These are phyloP conservation scores for Nicator chloris DNA, from an alignment of 2,113 vertebrate genomes.

Conservation along the genomic window DNA sequence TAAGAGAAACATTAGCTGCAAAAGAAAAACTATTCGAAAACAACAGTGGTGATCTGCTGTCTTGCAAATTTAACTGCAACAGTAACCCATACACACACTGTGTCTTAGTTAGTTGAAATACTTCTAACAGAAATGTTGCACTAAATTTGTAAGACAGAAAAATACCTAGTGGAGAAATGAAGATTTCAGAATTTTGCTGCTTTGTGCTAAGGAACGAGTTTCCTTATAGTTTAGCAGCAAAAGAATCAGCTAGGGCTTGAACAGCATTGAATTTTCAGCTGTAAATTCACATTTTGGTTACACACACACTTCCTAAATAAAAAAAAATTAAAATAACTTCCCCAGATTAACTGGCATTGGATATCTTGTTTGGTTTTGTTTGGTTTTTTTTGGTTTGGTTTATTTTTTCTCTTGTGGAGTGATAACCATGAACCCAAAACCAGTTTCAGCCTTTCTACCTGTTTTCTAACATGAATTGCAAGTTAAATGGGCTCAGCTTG, in stretches of 20 bases:
- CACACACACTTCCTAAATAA: neutral
- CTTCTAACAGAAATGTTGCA: neutral
- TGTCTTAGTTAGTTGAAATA: neutral
- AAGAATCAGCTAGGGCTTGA: neutral
- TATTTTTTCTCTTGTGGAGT: neutral
- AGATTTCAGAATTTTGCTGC: neutral
- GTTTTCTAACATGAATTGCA: neutral
- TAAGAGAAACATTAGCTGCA: neutral
- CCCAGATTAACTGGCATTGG: neutral
- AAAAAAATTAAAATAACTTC: neutral
- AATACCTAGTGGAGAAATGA: neutral
- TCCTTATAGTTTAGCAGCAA: neutral
- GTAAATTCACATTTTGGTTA: constrained; percentile 36
- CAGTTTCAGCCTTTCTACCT: constrained; percentile 4
- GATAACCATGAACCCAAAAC: neutral
- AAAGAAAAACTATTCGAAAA: neutral
- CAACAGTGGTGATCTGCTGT: neutral
- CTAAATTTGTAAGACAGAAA: neutral
- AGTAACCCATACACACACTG: neutral
- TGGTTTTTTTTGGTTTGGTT: neutral
- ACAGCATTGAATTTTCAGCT: neutral
- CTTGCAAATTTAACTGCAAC: neutral
- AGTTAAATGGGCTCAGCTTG: neutral
- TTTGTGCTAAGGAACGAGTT: neutral
- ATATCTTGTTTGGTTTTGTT: neutral